phyloP scores from a whole-genome alignment of 2,797 vertebrate species.

The Danio aesculapii region DNA sequence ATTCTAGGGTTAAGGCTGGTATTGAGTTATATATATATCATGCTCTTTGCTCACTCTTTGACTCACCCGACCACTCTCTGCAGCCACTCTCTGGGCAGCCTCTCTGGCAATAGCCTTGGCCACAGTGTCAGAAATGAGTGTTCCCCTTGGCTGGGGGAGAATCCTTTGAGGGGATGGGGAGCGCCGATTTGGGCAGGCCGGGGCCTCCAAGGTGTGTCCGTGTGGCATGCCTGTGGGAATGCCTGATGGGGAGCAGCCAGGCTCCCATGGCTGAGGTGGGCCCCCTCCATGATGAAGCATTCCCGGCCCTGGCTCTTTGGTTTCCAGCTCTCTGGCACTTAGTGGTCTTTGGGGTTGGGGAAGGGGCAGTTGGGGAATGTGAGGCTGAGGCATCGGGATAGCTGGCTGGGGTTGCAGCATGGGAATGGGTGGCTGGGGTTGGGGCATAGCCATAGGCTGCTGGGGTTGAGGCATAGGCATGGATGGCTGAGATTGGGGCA shows the following conservation, averaged over 20 bases:
- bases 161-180: constrained; percentile 94
- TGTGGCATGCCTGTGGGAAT: constrained; percentile 75
- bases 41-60: not conserved
- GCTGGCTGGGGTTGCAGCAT: constrained; percentile 72
- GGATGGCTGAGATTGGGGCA: constrained; percentile 68
- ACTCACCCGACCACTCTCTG: constrained; percentile 89
- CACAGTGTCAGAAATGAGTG: constrained; percentile 88
- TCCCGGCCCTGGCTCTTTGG: constrained; percentile 88
- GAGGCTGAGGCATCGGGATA: constrained; percentile 80
- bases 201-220: constrained; percentile 86
- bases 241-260: constrained; percentile 73
- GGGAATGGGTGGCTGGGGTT: constrained; percentile 66
- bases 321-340: constrained; percentile 92
- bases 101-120: constrained; percentile 97
- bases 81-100: constrained; percentile 91
- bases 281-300: constrained; percentile 74
- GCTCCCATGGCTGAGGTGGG: constrained; percentile 88
- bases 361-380: constrained; percentile 79
- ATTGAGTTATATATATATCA: not conserved
- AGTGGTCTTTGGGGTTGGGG: constrained; percentile 90
- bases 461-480: constrained; percentile 66
- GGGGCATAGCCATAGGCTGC: constrained; percentile 69
- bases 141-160: constrained; percentile 92
- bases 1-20: constrained; percentile 30
- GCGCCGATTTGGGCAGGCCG: constrained; percentile 79